phyloP scores from a whole-genome alignment of 1,140 invertebrate species.

The Calliphora vicina region DNA sequence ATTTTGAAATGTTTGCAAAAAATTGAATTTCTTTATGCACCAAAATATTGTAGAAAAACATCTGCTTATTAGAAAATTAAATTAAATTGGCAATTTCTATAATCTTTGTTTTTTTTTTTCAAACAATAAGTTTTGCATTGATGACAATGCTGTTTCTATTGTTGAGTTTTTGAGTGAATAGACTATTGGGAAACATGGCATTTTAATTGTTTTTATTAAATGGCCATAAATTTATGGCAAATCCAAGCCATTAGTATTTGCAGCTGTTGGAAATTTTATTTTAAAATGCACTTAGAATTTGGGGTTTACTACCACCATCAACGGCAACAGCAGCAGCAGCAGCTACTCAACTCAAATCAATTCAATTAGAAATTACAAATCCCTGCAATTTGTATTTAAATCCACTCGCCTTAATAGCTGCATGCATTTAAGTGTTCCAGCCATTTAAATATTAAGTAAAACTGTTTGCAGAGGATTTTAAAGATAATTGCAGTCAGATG shows the following conservation, averaged over 20 bases:
- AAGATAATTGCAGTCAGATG: neutral
- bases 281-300: neutral
- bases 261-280: neutral
- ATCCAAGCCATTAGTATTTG: neutral
- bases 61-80: no score
- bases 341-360: neutral
- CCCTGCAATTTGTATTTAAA: neutral
- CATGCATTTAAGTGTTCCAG: neutral
- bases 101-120: no score
- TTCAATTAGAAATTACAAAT: conserved; percentile 2
- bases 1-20: no score
- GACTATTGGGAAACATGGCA: neutral
- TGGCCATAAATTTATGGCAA: neutral
- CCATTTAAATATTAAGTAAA: neutral
- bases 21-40: no score
- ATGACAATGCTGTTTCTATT: no score
- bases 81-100: no score
- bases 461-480: neutral
- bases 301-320: no score
- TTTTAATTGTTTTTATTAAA: conserved; percentile 3
- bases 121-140: no score
- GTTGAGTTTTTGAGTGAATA: no score
- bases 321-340: no score
- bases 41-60: no score
- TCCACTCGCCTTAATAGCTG: neutral